Evolutionary conservation across 2,797 vertebrate genomes (phyloP).

Genomic region (Enteromius anoplus): DNA sequence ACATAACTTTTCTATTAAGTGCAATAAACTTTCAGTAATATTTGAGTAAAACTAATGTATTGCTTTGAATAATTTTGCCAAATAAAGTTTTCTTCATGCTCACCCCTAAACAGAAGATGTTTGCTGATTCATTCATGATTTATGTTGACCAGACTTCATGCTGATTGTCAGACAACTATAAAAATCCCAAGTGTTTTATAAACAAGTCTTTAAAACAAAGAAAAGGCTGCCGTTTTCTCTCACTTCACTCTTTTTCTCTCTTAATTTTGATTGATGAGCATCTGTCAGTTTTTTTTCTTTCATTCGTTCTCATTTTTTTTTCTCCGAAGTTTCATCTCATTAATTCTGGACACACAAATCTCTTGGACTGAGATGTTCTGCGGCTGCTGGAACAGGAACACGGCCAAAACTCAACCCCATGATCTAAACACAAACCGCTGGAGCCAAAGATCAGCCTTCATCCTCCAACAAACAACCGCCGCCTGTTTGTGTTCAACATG

Average conservation of each 20-base stretch:
- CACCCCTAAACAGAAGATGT: neutral
- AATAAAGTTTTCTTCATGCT: neutral
- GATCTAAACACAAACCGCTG: neutral
- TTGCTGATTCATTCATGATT: too few relatives aligned
- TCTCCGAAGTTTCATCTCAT: neutral
- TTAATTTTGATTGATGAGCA: neutral
- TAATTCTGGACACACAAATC: neutral
- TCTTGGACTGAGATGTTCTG: neutral
- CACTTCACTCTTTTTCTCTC: neutral
- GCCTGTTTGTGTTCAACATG: neutral
- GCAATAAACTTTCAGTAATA: neutral
- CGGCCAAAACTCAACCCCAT: neutral
- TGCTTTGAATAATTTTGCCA: neutral
- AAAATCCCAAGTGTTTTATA: neutral
- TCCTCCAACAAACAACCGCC: neutral
- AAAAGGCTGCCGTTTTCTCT: too few relatives aligned
- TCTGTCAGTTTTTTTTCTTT: conserved; percentile 5
- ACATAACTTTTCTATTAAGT: too few relatives aligned
- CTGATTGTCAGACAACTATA: neutral
- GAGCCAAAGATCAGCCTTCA: neutral
- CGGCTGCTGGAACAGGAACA: neutral
- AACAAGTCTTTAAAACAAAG: too few relatives aligned
- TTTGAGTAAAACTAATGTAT: neutral
- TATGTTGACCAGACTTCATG: neutral
- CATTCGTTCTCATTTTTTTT: neutral